Evolutionary conservation across 2,888 invertebrate genomes (phyloP).

Genomic region (Bellardia bayeri): DNA sequence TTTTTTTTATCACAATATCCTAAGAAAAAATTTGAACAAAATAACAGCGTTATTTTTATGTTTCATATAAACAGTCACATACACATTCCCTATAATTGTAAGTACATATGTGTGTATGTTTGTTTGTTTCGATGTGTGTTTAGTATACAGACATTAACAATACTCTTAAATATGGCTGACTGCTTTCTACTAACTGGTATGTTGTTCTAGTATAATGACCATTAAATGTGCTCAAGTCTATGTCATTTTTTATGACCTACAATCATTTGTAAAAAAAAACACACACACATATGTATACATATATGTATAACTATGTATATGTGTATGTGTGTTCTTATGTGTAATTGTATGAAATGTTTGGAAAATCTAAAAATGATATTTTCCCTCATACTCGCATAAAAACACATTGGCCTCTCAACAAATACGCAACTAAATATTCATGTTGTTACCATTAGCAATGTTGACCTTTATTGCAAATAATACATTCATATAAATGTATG

Average conservation of each 20-base stretch:
- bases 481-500: conserved; percentile 9
- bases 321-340: background rate
- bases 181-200: background rate
- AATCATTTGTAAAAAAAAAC: conserved; percentile 49
- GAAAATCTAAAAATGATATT: conserved; percentile 54
- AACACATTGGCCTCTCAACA: conserved; percentile 11
- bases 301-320: background rate
- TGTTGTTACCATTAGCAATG: conserved; percentile 42
- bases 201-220: conserved; percentile 12
- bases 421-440: conserved; percentile 46
- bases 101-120: background rate
- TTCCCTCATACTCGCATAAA: background rate
- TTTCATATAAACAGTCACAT: background rate
- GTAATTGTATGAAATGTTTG: conserved; percentile 26
- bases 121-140: background rate
- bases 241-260: conserved; percentile 45
- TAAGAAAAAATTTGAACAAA: conserved; percentile 3
- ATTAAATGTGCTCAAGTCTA: conserved; percentile 42
- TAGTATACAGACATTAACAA: background rate
- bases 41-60: conserved; percentile 9
- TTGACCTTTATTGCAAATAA: conserved; percentile 55
- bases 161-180: background rate
- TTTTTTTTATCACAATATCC: background rate
- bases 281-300: background rate
- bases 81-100: background rate